Evolutionary conservation across 2,113 vertebrate species (phyloP).

Genomic region (Accipiter virgatus): DNA sequence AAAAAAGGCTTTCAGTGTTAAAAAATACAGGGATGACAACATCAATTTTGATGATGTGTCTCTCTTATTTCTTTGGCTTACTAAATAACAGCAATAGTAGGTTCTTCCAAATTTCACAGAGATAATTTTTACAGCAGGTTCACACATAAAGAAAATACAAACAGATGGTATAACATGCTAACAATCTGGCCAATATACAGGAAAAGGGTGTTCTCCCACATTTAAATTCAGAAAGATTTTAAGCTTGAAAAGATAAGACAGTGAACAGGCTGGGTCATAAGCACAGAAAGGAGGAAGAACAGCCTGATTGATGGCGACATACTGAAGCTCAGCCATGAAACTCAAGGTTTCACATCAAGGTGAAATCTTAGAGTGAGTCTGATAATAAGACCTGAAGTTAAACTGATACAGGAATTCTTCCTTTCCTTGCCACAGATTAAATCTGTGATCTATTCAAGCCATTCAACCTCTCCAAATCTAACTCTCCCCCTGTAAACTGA

Average conservation of each 20-base stretch:
- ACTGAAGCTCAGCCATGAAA: background rate
- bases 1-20: background rate
- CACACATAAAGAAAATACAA: background rate
- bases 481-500: background rate
- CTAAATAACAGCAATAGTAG: background rate
- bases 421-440: background rate
- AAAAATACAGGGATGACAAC: background rate
- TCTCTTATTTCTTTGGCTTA: conserved; percentile 18
- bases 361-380: background rate
- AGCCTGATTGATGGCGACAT: background rate
- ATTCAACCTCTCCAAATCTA: background rate
- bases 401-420: background rate
- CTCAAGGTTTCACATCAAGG: background rate
- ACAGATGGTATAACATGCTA: background rate
- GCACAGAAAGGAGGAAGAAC: background rate
- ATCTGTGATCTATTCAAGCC: background rate
- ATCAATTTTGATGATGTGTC: background rate
- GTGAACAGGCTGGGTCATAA: background rate
- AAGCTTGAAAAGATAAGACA: background rate
- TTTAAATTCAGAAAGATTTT: background rate
- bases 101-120: background rate
- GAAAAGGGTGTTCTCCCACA: background rate
- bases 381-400: background rate
- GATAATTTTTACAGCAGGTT: background rate
- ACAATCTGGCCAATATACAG: background rate